Percentiles rank a stretch among this genome's conserved stretches.
Conservation (phyloP, 2,113 vertebrate species). For the Brachyhypopomus occidentalis region DNA sequence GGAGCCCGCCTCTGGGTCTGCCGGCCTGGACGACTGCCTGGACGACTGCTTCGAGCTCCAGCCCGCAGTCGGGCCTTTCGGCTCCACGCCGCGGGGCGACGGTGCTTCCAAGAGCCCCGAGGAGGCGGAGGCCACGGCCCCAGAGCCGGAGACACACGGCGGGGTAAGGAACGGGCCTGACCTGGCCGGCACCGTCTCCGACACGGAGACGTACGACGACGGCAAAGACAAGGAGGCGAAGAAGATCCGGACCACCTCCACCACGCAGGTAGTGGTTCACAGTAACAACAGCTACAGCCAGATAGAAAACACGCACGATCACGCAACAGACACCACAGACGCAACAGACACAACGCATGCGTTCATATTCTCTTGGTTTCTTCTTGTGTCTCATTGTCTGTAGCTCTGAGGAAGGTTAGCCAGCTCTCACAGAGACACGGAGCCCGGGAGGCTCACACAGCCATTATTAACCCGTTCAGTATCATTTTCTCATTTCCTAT, state of each 20-base stretch:
- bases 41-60: conserved; percentile 89
- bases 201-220: conserved; percentile 95
- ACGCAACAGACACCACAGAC: too few relatives aligned
- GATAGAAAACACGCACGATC: too few relatives aligned
- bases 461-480: conserved; percentile 4
- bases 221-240: conserved; percentile 94
- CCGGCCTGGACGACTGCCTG: conserved; percentile 83
- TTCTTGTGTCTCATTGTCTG: not conserved
- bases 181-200: conserved; percentile 75
- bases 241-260: conserved; percentile 96
- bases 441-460: not conserved
- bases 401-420: conserved; percentile 2
- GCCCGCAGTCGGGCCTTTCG: conserved; percentile 76
- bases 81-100: conserved; percentile 71
- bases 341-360: not conserved
- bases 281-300: too few relatives aligned
- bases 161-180: conserved; percentile 84
- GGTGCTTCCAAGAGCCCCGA: conserved; percentile 76
- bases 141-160: conserved; percentile 76
- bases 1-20: conserved; percentile 77
- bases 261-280: conserved; percentile 82
- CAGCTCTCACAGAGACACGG: conserved; percentile 2
- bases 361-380: not conserved
- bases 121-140: conserved; percentile 68
- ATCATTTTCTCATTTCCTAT: conserved; percentile 59